Conservation (phyloP, 2,888 invertebrate species). For the Torymus tubicola region DNA sequence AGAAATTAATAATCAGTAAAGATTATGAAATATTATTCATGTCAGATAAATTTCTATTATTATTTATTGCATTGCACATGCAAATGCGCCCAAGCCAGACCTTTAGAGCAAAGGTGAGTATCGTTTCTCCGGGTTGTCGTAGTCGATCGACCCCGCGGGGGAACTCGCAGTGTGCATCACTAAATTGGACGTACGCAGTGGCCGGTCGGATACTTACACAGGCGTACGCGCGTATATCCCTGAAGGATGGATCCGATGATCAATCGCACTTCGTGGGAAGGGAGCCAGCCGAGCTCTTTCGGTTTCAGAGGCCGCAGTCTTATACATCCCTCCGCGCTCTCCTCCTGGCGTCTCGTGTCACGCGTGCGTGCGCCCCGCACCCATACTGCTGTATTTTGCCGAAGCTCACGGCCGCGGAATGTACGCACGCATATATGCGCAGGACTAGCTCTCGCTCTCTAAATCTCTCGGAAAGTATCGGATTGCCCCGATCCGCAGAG, state of each 20-base stretch:
- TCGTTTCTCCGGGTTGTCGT: background rate
- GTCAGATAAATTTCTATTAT: too few relatives aligned
- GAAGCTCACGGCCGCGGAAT: background rate
- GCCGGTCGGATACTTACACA: background rate
- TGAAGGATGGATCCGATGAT: slow-evolving; percentile 56
- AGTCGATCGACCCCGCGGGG: background rate
- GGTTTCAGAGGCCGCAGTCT: background rate
- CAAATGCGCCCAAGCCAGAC: too few relatives aligned
- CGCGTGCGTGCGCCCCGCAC: background rate
- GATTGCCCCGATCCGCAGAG: slow-evolving; percentile 46
- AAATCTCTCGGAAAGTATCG: slow-evolving; percentile 33
- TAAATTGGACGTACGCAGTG: slow-evolving; percentile 20
- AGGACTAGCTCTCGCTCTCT: background rate
- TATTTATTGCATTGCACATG: too few relatives aligned
- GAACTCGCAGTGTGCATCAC: slow-evolving; percentile 11
- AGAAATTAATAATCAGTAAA: too few relatives aligned
- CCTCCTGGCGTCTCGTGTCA: slow-evolving; percentile 25
- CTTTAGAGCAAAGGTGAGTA: too few relatives aligned
- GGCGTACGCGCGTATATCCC: background rate
- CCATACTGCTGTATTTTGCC: background rate
- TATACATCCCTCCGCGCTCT: background rate
- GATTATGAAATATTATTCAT: too few relatives aligned
- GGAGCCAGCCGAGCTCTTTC: slow-evolving; percentile 50
- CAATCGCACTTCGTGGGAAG: slow-evolving; percentile 65
- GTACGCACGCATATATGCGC: background rate